Evolutionary conservation across 2,113 vertebrate species (phyloP), one percentile per base, ranked within the genome.

Genomic region (Chiloscyllium plagiosum): DNA sequence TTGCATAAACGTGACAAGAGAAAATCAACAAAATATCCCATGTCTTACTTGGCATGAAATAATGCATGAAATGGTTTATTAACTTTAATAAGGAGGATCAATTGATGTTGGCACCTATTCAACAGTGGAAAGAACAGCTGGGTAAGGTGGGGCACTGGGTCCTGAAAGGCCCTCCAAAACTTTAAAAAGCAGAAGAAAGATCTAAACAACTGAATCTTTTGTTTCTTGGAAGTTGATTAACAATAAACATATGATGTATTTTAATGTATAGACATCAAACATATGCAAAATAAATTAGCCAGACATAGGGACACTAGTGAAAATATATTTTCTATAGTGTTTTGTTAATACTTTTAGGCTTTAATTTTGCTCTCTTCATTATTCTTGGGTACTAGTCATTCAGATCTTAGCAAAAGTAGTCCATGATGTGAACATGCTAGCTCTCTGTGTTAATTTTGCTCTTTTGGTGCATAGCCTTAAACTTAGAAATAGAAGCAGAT

Each of bases 11-110:
- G 89, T 66, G 61, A 92, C 89, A 66, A 92, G 89, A 42, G 13
- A 66, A 92, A 65, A 61, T 92, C 89, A 92, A 92, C 89, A 66
- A 92, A 92, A 65, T 92, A 92, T 92, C 89, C 33, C 56, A 92
- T 92, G 89, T 92, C 89, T 37, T 33, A 66, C 52, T 92, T 92
- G 89, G 89, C 33, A 33, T 92, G 89, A 92, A 92, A 92, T 56
- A 92, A 92, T 92, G 89, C 37, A 92, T 66, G 89, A 92, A 92
- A 66, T 92, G 89, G 89, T 92, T 92, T 92, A 92, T 92, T 65
- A 66, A 92, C 89, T 92, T 92, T 66, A 92, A 92, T 66, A 92
- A 92, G 61, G 89, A 66, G 89, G 89, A 92, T 92, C 89, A 66
- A 22, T 92, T 92, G 89, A 92, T 33, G 22, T 61, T 92, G 89